A percentile compares a stretch with the other conserved stretches of the same genome.
phyloP scores from a whole-genome alignment of 2,113 vertebrate species.

The Psilopogon haemacephalus region DNA sequence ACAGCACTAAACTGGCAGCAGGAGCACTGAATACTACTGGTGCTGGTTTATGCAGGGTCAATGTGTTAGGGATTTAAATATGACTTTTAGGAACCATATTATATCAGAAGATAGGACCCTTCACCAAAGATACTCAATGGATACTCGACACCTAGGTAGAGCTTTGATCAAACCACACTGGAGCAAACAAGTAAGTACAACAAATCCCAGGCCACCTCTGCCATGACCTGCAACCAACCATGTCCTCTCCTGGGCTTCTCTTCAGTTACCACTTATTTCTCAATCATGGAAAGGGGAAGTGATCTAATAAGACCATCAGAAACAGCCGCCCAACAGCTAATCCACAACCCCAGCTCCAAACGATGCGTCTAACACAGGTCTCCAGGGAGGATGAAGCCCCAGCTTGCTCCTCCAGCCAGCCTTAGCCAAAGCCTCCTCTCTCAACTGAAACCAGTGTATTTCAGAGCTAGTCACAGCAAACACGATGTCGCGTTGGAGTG shows the following conservation, averaged over 20 bases:
- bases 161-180: accelerated
- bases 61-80: not conserved
- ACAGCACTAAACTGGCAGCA: not conserved
- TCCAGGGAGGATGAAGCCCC: not conserved
- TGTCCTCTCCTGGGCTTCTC: not conserved
- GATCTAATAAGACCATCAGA: not conserved
- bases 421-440: not conserved
- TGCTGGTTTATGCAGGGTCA: not conserved
- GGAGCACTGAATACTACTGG: not conserved
- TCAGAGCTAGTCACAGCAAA: not conserved
- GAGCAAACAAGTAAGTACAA: not conserved
- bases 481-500: not conserved
- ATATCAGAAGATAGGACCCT: not conserved
- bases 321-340: not conserved
- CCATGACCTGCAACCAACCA: not conserved
- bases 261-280: not conserved
- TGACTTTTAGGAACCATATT: not conserved
- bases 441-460: accelerated
- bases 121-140: not conserved
- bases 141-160: not conserved
- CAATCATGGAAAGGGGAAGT: accelerated
- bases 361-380: accelerated
- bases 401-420: not conserved
- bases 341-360: not conserved
- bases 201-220: not conserved